These are phyloP conservation scores for Cherax destructor DNA, from an alignment of 1,140 invertebrate species.

Conservation along the genomic window DNA sequence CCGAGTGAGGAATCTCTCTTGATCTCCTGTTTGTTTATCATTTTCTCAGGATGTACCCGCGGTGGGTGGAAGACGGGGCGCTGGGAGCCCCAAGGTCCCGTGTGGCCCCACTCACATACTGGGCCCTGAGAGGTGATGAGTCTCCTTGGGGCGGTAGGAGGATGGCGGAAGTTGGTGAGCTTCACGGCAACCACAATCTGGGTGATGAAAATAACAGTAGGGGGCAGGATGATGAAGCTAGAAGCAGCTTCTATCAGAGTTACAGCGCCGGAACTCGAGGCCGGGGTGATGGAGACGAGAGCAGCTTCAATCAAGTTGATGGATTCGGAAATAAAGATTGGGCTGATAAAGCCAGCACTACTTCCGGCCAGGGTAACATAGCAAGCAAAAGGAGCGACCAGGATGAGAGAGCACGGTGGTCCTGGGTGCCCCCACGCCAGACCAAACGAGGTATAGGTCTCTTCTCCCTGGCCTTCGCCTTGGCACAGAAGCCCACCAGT, in stretches of 20 bases:
- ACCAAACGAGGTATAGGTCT: slow-evolving; percentile 11
- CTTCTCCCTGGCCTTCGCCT: slow-evolving; percentile 6
- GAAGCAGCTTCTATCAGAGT: too few species aligned
- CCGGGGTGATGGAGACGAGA: too few species aligned
- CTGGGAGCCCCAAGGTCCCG: neutral
- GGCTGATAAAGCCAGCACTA: neutral
- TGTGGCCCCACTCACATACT: neutral
- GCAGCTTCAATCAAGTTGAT: too few species aligned
- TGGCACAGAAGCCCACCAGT: neutral
- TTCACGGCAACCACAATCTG: too few species aligned
- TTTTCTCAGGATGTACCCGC: neutral
- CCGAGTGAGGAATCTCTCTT: neutral
- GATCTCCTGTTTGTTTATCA: neutral
- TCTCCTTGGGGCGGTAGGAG: neutral
- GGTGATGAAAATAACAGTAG: too few species aligned
- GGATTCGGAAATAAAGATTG: too few species aligned
- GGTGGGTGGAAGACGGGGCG: neutral
- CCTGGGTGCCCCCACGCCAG: neutral
- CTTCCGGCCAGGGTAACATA: neutral
- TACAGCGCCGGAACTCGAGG: too few species aligned
- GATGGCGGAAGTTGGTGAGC: neutral
- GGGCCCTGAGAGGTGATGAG: neutral
- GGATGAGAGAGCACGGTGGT: neutral
- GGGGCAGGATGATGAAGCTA: too few species aligned
- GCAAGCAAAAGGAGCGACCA: too few species aligned